phyloP scores from a whole-genome alignment of 2,797 vertebrate species.

The Aplochiton taeniatus region DNA sequence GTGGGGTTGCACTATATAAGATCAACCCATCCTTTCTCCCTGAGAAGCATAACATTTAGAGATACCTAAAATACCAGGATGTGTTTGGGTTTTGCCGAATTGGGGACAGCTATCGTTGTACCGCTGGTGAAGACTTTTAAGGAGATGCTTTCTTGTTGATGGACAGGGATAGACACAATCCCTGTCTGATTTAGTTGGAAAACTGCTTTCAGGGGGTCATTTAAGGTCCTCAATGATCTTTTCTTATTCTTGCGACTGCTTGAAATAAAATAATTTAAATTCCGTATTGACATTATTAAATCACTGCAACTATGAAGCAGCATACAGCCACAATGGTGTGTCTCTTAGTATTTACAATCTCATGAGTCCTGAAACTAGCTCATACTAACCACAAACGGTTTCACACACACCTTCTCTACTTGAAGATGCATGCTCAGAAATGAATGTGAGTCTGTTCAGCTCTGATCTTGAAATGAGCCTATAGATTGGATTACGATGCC shows the following conservation, averaged over 20 bases:
- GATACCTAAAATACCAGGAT: no score
- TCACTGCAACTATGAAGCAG: no score
- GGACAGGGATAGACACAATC: constrained; percentile 60
- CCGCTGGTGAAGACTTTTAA: constrained; percentile 22
- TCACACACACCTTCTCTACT: neutral
- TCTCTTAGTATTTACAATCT: constrained; percentile 39
- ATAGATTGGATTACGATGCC: constrained; percentile 77
- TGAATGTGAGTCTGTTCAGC: constrained; percentile 54
- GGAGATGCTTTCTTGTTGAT: constrained; percentile 42
- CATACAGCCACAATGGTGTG: neutral
- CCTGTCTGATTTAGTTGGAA: constrained; percentile 44
- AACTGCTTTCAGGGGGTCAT: constrained; percentile 17
- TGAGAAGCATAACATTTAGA: no score
- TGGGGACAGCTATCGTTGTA: constrained; percentile 48
- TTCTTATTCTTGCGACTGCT: no score
- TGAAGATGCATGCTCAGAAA: constrained; percentile 47
- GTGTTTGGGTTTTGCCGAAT: no score
- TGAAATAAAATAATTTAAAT: no score
- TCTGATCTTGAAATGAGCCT: constrained; percentile 69
- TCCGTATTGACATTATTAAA: no score
- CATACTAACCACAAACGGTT: no score
- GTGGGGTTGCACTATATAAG: no score
- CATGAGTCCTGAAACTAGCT: constrained; percentile 54
- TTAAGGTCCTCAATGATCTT: neutral
- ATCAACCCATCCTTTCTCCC: no score